These are phyloP conservation scores for Agraylea sexmaculata DNA, from an alignment of 1,140 invertebrate genomes.

Conservation along the genomic window DNA sequence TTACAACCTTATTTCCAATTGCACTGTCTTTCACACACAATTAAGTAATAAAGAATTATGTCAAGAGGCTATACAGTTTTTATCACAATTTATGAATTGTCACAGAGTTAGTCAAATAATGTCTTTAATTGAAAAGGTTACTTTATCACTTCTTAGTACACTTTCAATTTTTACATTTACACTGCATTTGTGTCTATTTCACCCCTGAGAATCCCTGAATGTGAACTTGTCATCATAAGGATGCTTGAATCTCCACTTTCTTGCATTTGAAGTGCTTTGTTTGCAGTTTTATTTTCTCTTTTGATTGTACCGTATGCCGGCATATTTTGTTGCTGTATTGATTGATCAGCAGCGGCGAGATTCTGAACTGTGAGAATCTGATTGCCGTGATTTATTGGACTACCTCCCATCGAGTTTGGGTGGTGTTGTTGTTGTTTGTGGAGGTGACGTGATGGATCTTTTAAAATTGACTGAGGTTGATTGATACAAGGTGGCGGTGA, in stretches of 20 bases:
- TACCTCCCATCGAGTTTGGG: conserved; percentile 31
- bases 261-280: conserved; percentile 15
- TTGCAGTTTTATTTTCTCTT: conserved; percentile 36
- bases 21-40: too few relatives aligned
- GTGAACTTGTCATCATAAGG: conserved; percentile 17
- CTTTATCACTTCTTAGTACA: background rate
- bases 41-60: too few relatives aligned
- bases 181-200: conserved; percentile 21
- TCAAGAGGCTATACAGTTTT: too few relatives aligned
- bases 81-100: too few relatives aligned
- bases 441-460: conserved; percentile 45
- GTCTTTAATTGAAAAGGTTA: too few relatives aligned
- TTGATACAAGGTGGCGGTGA: conserved; percentile 31
- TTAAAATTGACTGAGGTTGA: conserved; percentile 47
- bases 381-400: conserved; percentile 32
- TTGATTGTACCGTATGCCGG: conserved; percentile 39
- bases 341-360: conserved; percentile 21
- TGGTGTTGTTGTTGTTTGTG: conserved; percentile 40
- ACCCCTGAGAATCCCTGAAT: conserved; percentile 15
- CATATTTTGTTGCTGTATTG: too few relatives aligned
- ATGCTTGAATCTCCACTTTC: conserved; percentile 18
- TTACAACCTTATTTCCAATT: too few relatives aligned
- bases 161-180: conserved; percentile 5
- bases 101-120: too few relatives aligned
- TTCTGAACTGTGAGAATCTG: conserved; percentile 40